phyloP scores from a whole-genome alignment of 1,140 invertebrate genomes.

The Cherax quadricarinatus region DNA sequence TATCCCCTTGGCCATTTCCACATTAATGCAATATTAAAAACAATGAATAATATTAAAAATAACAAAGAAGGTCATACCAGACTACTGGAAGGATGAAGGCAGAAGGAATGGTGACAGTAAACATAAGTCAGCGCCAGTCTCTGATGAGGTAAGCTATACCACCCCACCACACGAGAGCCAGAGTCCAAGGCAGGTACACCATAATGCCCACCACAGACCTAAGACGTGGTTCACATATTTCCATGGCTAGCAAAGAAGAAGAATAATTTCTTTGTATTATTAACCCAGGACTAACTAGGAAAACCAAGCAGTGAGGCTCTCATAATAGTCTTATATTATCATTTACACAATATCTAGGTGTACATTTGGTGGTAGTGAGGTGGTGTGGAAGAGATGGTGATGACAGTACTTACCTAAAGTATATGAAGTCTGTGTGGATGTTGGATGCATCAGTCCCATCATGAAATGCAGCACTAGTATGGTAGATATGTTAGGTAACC shows the following conservation, averaged over 20 bases:
- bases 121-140: background rate
- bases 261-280: background rate
- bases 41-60: too few species aligned
- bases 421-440: background rate
- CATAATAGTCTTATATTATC: too few species aligned
- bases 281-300: background rate
- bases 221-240: background rate
- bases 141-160: background rate
- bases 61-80: background rate
- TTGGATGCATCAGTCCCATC: background rate
- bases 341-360: background rate
- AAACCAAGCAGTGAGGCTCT: too few species aligned
- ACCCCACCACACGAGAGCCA: background rate
- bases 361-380: background rate
- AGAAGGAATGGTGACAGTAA: background rate
- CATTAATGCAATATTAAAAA: too few species aligned
- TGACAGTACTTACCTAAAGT: background rate
- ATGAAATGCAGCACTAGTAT: conserved; percentile 6
- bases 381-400: too few species aligned
- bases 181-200: conserved; percentile 12
- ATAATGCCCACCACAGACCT: background rate
- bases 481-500: conserved; percentile 1
- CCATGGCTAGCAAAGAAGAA: conserved; percentile 14
- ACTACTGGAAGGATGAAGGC: background rate
- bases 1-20: too few species aligned